Base-by-base conservation (phyloP, 1,140 invertebrate species). In the Pseudomyrmex flavicornis region DNA sequence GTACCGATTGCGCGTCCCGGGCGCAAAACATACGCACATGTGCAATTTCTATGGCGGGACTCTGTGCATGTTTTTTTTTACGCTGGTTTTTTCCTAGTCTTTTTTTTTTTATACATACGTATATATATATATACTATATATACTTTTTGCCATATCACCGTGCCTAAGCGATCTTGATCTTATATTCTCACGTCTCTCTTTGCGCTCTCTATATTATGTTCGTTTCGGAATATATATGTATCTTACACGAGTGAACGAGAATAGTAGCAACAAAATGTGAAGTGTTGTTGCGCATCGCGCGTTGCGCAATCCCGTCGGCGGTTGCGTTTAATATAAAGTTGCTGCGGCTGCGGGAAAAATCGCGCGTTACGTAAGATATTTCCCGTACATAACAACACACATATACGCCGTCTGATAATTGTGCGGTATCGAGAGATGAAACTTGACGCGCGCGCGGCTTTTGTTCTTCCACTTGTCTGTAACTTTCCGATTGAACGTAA, bases 41-140 rank as follows among this genome's bases (percentile, higher is more conserved):
- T 76, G 62, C 54, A 54, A 54, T 79, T 87, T 86, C 76, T 86
- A 89, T 76, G 82, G 84, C 87, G 87, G 89, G 92, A 91, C 91
- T 92, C 87, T 92, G 84, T 93, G 92, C 92, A 93, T 93, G 92
- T 90, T 90, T 35, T 35, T 35, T 85, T 92, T 88, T 90, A 88
- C 83, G 84, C 88, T 89, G 75, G 90, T 86, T 87, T 90, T 88
- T 91, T 87, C 91, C 66, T 88, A 85, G 50, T 48, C 54, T 26
- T 52, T 70, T 70, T 52, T 70, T 70, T 52, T 35, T 48, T 84
- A 84, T 82, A 68, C 35, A 65, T 46, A 79, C 58, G 52, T 50
- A 65, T 84, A 35, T 35, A 35, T 35, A 35, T 35, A 35, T 35
- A 35, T 46, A 79, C n/a, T 66, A 61, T 17, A 17, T 50, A 65